A percentile compares a stretch with the other conserved stretches of the same genome.
phyloP scores from a whole-genome alignment of 2,888 invertebrate genomes.

The Scaeva pyrastri region DNA sequence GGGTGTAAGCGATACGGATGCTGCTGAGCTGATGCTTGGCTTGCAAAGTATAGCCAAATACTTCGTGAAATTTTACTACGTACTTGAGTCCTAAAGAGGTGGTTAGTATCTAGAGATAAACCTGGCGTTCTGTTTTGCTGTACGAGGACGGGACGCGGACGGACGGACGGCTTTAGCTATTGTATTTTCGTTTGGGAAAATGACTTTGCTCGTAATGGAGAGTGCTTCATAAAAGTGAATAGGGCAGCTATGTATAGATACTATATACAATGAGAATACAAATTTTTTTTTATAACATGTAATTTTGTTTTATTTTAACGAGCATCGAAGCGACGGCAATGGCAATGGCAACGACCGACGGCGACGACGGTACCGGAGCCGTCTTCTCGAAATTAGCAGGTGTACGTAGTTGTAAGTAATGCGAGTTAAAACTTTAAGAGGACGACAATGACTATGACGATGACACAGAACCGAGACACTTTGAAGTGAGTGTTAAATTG shows the following conservation, averaged over 20 bases:
- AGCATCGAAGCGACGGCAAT: background rate
- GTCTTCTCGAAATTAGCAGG: constrained; percentile 1
- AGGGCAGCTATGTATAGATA: constrained; percentile 25
- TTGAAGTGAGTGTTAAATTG: constrained; percentile 31
- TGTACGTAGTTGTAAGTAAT: constrained; percentile 9
- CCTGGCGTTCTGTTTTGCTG: background rate
- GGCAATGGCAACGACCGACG: background rate
- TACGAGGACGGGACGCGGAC: too few relatives aligned
- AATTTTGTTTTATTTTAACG: constrained; percentile 49
- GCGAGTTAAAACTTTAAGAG: background rate
- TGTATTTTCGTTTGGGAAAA: constrained; percentile 22
- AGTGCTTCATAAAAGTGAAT: constrained; percentile 61
- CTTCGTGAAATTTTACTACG: constrained; percentile 57
- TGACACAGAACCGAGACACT: background rate
- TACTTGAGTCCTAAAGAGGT: constrained; percentile 43
- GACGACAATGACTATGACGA: background rate
- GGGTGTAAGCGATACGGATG: background rate
- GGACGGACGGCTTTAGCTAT: too few relatives aligned
- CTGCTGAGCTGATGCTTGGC: too few relatives aligned
- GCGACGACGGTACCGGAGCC: background rate
- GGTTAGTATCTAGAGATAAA: constrained; percentile 17
- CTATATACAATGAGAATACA: constrained; percentile 1
- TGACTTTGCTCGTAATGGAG: constrained; percentile 54
- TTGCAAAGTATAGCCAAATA: constrained; percentile 9
- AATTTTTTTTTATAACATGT: constrained; percentile 34